Base-by-base conservation (phyloP, 2,888 invertebrate genomes). In the Trissolcus japonicus region DNA sequence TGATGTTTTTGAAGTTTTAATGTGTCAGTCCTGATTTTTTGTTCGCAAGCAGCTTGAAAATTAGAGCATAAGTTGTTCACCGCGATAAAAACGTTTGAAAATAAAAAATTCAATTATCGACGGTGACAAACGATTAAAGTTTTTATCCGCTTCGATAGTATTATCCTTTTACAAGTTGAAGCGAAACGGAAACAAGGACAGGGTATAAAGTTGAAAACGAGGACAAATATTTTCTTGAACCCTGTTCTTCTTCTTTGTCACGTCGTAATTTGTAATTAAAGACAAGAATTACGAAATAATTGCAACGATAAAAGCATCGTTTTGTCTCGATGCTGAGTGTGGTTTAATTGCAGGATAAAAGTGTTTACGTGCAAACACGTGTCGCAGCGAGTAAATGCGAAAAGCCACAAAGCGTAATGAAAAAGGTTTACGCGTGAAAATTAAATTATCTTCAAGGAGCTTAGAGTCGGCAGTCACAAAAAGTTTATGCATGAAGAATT, bases 91-190 rank as follows among this genome's bases (percentile, higher is more conserved):
- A 55, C 29, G 43, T 56, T 55, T 55, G 65, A 60, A 57, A 76
- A 9, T 35, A 35, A 35, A 60, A 65, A 69, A 76, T 76, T 76
- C 75, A 76, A 76, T 76, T 69, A 76, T 76, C 60, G 75, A 65
- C 40, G 13, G 61, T 66, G 60, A 76, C 71, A 67, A 76, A 62
- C 71, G 66, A 67, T 76, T 76, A 62, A 76, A 76, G 71, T 71
- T 76, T 76, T 76, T 66, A 66, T 71, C 57, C 66, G 66, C 51
- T 65, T 62, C 66, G 76, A 55, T 40, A 60, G 69, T 71, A 65
- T 71, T 59, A 61, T 71, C 21, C 57, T 76, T 76, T 76, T 76
- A 54, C 63, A 19, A 25, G 61, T 65, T 69, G 63, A 69, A 65
- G 19, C 41, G 60, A 55, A 55, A 14, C 9, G 21, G 16, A 51